These are phyloP conservation scores for Decapterus maruadsi DNA, from an alignment of 2,797 vertebrate species.

Conservation along the genomic window DNA sequence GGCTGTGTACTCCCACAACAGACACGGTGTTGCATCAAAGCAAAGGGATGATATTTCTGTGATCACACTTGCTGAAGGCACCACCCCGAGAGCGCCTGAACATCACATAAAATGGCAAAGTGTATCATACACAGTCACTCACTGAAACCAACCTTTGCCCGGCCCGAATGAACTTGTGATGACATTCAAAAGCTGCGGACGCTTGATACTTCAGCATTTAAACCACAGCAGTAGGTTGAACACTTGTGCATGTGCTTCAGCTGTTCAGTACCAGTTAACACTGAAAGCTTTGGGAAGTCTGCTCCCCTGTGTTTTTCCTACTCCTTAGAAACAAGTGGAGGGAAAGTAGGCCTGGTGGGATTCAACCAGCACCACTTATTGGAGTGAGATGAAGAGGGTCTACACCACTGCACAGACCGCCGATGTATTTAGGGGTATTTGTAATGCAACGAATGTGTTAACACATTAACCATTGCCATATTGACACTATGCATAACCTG, in stretches of 20 bases:
- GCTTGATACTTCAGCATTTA: constrained; percentile 1
- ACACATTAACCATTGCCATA: neutral
- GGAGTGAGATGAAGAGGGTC: neutral
- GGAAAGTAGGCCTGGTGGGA: neutral
- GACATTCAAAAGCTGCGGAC: constrained; percentile 24
- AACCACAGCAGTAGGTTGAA: constrained; percentile 8
- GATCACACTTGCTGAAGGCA: constrained; percentile 42
- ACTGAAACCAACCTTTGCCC: constrained; percentile 24
- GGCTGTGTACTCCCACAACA: constrained; percentile 30
- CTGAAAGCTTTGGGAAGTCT: neutral
- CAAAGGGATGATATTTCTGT: constrained; percentile 53
- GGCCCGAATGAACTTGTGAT: constrained; percentile 8
- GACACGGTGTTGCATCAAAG: constrained; percentile 58
- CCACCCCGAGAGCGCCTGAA: constrained; percentile 16
- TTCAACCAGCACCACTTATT: neutral
- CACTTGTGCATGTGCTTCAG: neutral
- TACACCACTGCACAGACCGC: neutral
- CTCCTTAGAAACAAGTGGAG: neutral
- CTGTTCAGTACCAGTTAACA: neutral
- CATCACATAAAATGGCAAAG: constrained; percentile 31
- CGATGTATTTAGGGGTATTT: neutral
- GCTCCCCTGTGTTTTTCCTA: neutral
- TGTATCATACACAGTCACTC: constrained; percentile 12
- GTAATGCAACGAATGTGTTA: neutral
- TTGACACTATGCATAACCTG: neutral